Percentiles rank a stretch among this genome's conserved stretches.
Conservation (phyloP, 2,888 invertebrate genomes). For the Scaptomyza reducta region DNA sequence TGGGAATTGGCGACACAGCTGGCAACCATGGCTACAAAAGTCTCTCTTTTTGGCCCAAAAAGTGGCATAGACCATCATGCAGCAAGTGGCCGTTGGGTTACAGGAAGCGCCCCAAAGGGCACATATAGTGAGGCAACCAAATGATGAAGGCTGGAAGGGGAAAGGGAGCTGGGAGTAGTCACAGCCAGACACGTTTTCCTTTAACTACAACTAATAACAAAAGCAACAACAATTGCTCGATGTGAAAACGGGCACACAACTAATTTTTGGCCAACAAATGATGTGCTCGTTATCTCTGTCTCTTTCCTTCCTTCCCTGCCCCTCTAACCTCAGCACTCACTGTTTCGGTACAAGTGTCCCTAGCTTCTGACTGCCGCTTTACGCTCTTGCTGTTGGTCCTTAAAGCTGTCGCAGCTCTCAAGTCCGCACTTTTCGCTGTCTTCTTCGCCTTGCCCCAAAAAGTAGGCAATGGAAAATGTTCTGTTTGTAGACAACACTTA, state of each 20-base stretch:
- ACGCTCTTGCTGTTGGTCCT: neutral
- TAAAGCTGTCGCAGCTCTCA: slow-evolving; percentile 21
- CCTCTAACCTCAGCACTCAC: too few species aligned
- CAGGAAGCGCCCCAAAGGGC: slow-evolving; percentile 55
- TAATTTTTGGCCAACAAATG: slow-evolving; percentile 74
- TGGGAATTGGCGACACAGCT: slow-evolving; percentile 7
- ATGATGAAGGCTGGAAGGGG: too few species aligned
- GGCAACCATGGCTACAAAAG: slow-evolving; percentile 5
- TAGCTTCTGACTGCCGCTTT: neutral
- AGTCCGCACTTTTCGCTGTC: neutral
- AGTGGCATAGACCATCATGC: slow-evolving; percentile 1
- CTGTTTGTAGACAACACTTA: slow-evolving; percentile 53
- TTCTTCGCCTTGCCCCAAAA: slow-evolving; percentile 9
- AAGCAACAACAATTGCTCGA: slow-evolving; percentile 55
- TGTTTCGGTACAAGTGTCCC: neutral
- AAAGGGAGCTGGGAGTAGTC: neutral
- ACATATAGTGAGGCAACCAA: slow-evolving; percentile 1
- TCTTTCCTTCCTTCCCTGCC: neutral
- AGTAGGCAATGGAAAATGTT: slow-evolving; percentile 43
- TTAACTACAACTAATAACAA: slow-evolving; percentile 11
- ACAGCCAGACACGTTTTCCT: slow-evolving; percentile 57
- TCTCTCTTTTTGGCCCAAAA: slow-evolving; percentile 6
- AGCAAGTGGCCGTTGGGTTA: slow-evolving; percentile 52
- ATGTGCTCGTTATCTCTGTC: slow-evolving; percentile 13
- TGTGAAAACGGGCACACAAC: slow-evolving; percentile 67